Evolutionary conservation across 2,113 vertebrate species (phyloP).

Genomic region (Pagrus major): DNA sequence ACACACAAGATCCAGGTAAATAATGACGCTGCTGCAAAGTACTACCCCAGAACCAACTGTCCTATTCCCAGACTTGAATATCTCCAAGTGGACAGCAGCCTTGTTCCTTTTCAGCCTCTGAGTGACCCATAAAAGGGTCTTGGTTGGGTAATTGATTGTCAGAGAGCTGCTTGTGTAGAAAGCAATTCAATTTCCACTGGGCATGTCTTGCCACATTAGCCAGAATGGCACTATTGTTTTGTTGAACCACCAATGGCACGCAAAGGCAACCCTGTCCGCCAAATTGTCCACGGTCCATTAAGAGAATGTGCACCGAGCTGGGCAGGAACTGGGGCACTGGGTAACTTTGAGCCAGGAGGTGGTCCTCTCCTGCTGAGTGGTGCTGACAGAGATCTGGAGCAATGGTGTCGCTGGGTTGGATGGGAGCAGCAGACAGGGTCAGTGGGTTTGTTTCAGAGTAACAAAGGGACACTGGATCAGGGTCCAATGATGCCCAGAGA

Average conservation of each 20-base stretch:
- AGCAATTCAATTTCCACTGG: constrained; percentile 68
- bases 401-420: constrained; percentile 14
- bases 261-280: constrained; percentile 33
- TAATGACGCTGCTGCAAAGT: background rate
- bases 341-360: constrained; percentile 42
- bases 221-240: constrained; percentile 73
- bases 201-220: constrained; percentile 59
- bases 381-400: constrained; percentile 28
- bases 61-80: constrained; percentile 29
- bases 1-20: background rate
- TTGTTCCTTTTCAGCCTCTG: constrained; percentile 51
- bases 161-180: constrained; percentile 70
- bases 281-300: constrained; percentile 1
- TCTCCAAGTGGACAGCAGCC: background rate
- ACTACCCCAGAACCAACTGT: background rate
- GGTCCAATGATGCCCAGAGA: constrained; percentile 5
- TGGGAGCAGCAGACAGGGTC: constrained; percentile 20
- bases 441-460: constrained; percentile 40
- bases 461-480: constrained; percentile 34
- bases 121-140: constrained; percentile 59
- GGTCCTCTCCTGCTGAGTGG: constrained; percentile 42
- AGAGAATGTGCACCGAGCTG: constrained; percentile 5
- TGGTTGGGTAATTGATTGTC: constrained; percentile 59
- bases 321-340: constrained; percentile 2
- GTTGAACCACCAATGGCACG: constrained; percentile 16